These are phyloP conservation scores for Hemibagrus wyckioides DNA, from an alignment of 2,113 vertebrate species.

Conservation along the genomic window DNA sequence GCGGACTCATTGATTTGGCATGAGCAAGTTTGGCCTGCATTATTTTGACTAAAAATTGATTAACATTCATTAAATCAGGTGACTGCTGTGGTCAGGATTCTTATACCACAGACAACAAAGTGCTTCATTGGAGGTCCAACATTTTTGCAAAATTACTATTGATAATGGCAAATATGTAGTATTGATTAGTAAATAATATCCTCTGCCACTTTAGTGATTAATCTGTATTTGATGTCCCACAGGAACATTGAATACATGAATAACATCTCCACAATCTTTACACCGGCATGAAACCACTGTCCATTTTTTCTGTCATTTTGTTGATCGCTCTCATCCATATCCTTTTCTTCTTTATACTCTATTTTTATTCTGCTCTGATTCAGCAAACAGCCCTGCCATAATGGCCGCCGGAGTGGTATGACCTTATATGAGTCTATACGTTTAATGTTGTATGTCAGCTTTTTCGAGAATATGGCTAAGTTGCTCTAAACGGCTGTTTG, in stretches of 20 bases:
- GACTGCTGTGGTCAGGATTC: neutral
- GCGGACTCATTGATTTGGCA: neutral
- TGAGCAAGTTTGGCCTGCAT: neutral
- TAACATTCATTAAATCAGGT: neutral
- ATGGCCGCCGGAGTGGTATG: neutral
- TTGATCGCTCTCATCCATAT: neutral
- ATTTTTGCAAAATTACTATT: neutral
- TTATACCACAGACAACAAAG: neutral
- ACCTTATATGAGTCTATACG: conserved; percentile 4
- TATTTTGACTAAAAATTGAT: neutral
- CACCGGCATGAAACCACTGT: neutral
- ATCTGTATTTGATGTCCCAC: conserved; percentile 4
- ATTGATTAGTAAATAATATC: conserved; percentile 14
- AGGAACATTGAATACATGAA: neutral
- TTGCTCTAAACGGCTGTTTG: conserved; percentile 14
- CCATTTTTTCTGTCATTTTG: neutral
- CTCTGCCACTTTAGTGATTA: neutral
- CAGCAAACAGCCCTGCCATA: neutral
- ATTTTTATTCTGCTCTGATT: conserved; percentile 4
- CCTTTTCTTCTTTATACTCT: conserved; percentile 13
- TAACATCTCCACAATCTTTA: conserved; percentile 11
- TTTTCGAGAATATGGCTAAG: neutral
- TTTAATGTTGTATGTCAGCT: neutral
- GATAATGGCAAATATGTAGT: neutral
- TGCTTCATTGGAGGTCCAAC: neutral